These are phyloP conservation scores for Gadus chalcogrammus DNA, from an alignment of 2,113 vertebrate species.

Conservation along the genomic window DNA sequence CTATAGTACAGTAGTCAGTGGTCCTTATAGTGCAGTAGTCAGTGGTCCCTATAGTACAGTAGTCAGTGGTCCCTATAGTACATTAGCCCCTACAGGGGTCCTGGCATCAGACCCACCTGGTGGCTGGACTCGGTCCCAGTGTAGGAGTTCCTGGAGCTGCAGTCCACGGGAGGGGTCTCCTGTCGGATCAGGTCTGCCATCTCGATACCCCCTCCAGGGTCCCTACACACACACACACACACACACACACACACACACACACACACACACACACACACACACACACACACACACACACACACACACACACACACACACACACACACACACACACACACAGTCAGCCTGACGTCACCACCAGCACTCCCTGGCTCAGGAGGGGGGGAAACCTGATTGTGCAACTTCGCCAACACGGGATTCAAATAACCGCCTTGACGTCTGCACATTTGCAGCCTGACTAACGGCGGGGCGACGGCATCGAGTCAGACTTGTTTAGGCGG, in stretches of 20 bases:
- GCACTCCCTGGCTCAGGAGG: background rate
- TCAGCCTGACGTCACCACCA: constrained; percentile 2
- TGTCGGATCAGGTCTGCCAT: constrained; percentile 95
- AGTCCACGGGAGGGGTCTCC: constrained; percentile 96
- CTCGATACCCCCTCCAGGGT: constrained; percentile 97
- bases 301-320: constrained; percentile 18
- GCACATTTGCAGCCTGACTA: too few relatives aligned
- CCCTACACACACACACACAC: constrained; percentile 67
- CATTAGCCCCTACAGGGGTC: background rate
- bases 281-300: constrained; percentile 5
- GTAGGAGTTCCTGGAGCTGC: constrained; percentile 97
- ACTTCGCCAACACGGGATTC: too few relatives aligned
- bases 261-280: background rate
- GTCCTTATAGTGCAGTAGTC: too few relatives aligned
- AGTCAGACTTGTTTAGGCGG: constrained; percentile 41
- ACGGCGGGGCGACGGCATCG: too few relatives aligned
- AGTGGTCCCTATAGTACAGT: too few relatives aligned
- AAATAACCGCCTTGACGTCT: background rate
- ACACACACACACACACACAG: constrained; percentile 16
- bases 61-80: too few relatives aligned
- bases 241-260: constrained; percentile 14
- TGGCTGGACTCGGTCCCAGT: constrained; percentile 87
- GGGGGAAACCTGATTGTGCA: background rate
- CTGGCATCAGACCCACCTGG: constrained; percentile 74
- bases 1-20: too few relatives aligned